Evolutionary conservation across 2,888 invertebrate genomes (phyloP).

Genomic region (Cheilosia urbana): DNA sequence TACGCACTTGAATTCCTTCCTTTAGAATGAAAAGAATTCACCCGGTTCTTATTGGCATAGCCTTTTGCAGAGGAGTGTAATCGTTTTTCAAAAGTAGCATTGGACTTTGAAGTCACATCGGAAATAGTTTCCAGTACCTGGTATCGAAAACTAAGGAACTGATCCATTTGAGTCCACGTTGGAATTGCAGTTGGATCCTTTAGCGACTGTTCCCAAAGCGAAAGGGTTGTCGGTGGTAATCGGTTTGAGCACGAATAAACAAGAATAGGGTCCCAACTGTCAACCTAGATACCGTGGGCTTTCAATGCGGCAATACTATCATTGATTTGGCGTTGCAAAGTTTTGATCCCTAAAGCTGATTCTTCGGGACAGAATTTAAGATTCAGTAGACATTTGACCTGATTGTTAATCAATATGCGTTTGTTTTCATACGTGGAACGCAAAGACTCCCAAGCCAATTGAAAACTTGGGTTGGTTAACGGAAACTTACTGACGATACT

Average conservation of each 20-base stretch:
- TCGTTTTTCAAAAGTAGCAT: not conserved
- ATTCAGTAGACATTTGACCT: not conserved
- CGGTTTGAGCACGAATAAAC: conserved; percentile 1
- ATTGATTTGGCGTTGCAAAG: not conserved
- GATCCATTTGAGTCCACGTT: not conserved
- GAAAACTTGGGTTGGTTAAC: not conserved
- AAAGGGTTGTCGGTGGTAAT: not conserved
- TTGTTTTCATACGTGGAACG: not conserved
- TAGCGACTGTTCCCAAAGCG: conserved; percentile 6
- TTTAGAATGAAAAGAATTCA: not conserved
- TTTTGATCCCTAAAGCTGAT: not conserved
- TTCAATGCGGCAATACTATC: not conserved
- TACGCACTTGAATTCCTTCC: not conserved
- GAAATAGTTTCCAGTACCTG: conserved; percentile 1
- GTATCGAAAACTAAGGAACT: not conserved
- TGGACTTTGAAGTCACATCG: not conserved
- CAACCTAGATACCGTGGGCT: not conserved
- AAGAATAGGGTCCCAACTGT: conserved; percentile 5
- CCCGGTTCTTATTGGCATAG: not conserved
- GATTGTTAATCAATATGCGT: not conserved
- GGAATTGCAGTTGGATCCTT: not conserved
- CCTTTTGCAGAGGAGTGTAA: too few species aligned
- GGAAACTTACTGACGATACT: not conserved
- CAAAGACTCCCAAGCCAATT: not conserved
- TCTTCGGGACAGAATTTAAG: not conserved